Evolutionary conservation across 2,888 invertebrate species (phyloP).

Genomic region (Calameuta pallipes): DNA sequence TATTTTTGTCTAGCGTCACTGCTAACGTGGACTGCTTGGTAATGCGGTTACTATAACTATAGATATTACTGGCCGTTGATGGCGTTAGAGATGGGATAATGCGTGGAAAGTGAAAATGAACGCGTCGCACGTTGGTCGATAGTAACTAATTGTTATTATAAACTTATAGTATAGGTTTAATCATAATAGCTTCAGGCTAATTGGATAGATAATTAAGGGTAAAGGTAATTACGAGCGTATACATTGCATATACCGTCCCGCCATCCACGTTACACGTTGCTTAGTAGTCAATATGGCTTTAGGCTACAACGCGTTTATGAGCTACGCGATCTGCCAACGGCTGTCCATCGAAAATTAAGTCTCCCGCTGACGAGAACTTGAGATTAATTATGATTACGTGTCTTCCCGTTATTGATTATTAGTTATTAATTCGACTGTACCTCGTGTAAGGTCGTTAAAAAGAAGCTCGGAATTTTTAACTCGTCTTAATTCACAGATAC

Average conservation of each 20-base stretch:
- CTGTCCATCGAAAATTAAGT: slow-evolving; percentile 47
- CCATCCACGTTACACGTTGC: slow-evolving; percentile 50
- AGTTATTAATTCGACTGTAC: background rate
- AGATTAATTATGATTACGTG: background rate
- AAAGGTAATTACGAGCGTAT: slow-evolving; percentile 64
- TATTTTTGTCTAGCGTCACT: background rate
- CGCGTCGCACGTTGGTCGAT: slow-evolving; percentile 56
- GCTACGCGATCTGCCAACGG: slow-evolving; percentile 49
- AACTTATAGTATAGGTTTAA: slow-evolving; percentile 65
- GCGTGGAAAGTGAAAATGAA: slow-evolving; percentile 55
- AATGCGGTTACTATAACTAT: background rate
- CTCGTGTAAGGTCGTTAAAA: background rate
- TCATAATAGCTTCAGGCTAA: slow-evolving; percentile 66
- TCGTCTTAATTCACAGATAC: background rate
- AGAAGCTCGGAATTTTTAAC: background rate
- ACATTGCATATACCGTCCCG: slow-evolving; percentile 42
- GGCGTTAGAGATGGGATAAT: slow-evolving; percentile 31
- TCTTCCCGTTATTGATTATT: background rate
- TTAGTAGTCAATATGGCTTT: slow-evolving; percentile 62
- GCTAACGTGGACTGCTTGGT: background rate
- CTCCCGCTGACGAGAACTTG: slow-evolving; percentile 1
- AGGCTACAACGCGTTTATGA: slow-evolving; percentile 57
- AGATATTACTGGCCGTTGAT: background rate
- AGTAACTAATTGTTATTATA: slow-evolving; percentile 66
- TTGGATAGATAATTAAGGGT: slow-evolving; percentile 67